These are phyloP conservation scores for Allophyes oxyacanthae DNA, from an alignment of 2,888 invertebrate genomes.

Conservation along the genomic window DNA sequence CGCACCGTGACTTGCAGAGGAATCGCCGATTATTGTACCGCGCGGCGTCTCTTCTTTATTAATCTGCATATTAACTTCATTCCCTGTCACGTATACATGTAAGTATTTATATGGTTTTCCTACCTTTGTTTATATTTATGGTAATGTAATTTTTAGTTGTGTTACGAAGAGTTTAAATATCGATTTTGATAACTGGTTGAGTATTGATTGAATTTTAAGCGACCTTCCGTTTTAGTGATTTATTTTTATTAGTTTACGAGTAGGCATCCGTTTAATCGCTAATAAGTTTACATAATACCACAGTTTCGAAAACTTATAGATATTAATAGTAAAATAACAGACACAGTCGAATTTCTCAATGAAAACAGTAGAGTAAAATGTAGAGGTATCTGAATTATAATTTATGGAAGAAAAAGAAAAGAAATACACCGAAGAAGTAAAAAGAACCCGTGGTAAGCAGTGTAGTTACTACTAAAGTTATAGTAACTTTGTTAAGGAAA, in stretches of 20 bases:
- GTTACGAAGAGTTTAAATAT: conserved; percentile 56
- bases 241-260: conserved; percentile 22
- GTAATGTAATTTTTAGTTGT: conserved; percentile 48
- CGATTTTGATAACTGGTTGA: conserved; percentile 52
- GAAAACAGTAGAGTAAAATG: no score
- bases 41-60: conserved; percentile 65
- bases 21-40: conserved; percentile 74
- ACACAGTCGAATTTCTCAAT: no score
- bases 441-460: no score
- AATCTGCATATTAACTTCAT: conserved; percentile 79
- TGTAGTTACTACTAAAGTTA: no score
- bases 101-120: conserved; percentile 59
- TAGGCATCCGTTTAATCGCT: conserved; percentile 4
- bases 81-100: conserved; percentile 59
- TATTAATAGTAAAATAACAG: conserved; percentile 4
- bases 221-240: conserved; percentile 47
- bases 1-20: conserved; percentile 80
- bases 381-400: no score
- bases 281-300: conserved; percentile 1
- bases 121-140: conserved; percentile 62
- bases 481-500: no score
- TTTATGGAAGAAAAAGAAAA: no score
- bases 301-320: conserved; percentile 1
- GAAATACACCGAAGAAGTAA: no score
- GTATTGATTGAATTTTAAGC: conserved; percentile 46